Conservation (phyloP, 2,113 vertebrate genomes). For the Callaeas wilsoni region DNA sequence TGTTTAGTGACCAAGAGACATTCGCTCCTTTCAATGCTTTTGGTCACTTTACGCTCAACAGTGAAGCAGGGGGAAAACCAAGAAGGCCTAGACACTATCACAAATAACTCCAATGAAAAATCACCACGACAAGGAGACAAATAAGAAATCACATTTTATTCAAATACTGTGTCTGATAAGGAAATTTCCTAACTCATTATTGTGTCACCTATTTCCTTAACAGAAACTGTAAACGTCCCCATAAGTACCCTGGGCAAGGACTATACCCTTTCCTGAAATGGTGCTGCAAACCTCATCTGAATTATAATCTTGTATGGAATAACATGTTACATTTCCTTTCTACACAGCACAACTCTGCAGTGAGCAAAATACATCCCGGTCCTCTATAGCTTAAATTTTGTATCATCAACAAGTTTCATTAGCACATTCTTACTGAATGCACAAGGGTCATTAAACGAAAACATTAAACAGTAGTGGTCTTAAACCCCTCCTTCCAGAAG, state of each 20-base stretch:
- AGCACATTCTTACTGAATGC: neutral
- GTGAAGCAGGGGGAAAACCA: neutral
- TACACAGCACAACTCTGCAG: neutral
- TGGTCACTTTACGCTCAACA: neutral
- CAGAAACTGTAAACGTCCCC: neutral
- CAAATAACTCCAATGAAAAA: neutral
- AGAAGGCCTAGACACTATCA: neutral
- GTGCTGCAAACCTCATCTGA: neutral
- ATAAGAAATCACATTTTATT: neutral
- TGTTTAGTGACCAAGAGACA: conserved; percentile 21
- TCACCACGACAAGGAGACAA: neutral
- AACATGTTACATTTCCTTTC: neutral
- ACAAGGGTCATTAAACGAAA: neutral
- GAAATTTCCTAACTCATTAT: neutral
- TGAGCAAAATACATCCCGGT: neutral
- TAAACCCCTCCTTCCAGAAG: neutral
- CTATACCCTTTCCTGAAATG: neutral
- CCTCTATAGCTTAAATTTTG: neutral
- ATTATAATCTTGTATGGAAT: neutral
- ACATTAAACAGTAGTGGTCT: neutral
- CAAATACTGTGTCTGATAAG: neutral
- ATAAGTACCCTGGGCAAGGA: neutral
- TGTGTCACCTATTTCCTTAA: neutral
- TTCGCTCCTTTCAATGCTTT: conserved; percentile 13
- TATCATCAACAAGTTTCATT: neutral